Evolutionary conservation across 2,797 vertebrate genomes (phyloP), one percentile per base, ranked within the genome.

Genomic region (Micromesistius poutassou): DNA sequence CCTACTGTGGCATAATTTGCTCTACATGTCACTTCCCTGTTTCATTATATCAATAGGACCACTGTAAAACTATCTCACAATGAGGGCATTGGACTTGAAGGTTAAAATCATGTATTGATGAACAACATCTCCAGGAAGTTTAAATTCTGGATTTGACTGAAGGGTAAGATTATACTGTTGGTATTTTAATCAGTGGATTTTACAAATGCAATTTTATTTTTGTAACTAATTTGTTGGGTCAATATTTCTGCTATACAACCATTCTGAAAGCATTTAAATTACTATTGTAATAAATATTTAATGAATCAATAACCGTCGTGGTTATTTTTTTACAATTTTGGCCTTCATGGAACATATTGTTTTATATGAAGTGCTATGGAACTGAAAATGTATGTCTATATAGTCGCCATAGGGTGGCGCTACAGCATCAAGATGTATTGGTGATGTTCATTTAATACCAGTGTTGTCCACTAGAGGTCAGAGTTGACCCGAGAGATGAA

Each of bases 121-220:
- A 62, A 22, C 55, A 5, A 62, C 22, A 62, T 25, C 55, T 25
- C 6, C n/a, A 22, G 55, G 55, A 62, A 25, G 55, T 62, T 50
- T 50, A 50, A 50, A 50, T 50, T 50, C 2, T 19, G 16, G 46
- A 50, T 50, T 62, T n/a, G 55, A 25, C n/a, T 62, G 55, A 62
- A 62, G 55, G 55, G 55, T n/a, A n/a, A 62, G 5, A 25, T 62
- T n/a, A 25, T 55, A 55, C 50, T 55, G 12, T 46, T 62, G 55
- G n/a, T 62, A 62, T 25, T 84, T 85, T 85, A 85, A 79, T 82
- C 80, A 77, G 79, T 84, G 80, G 76, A 85, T 81, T 84, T 79
- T 81, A 87, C 81, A 74, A 86, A 81, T 79, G 28, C 77, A 82
- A 83, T 90, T 89, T 90, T 91, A 91, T 91, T 91, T 91, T 91